Base-by-base conservation (phyloP, 1,140 invertebrate genomes). In the Drosophila navojoa region DNA sequence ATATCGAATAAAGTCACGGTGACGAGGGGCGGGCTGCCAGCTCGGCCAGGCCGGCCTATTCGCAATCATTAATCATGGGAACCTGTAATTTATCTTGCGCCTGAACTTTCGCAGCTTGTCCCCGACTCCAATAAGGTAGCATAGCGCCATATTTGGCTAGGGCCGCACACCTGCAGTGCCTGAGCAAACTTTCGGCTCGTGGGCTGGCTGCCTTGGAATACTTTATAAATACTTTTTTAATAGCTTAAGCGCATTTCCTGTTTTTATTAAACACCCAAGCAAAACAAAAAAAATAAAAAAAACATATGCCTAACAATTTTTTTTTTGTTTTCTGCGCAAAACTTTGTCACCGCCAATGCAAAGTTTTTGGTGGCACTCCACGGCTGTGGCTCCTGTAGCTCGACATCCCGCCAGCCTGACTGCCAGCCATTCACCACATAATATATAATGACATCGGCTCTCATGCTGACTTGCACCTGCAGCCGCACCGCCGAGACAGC, bases 181-280 rank as follows among this genome's bases (percentile, higher is more conserved):
- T 32, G 35, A 32, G 32, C 45, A 72, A 86, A 86, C 38, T 78
- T 80, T 80, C 25, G 45, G 38, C 52, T 62, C 63, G 49, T 16
- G 59, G 79, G 67, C 53, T 63, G 55, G 47, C 55, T 53, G 58
- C 52, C 81, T 52, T 54, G 32, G 64, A 89, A 84, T 89, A 84
- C 84, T 89, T 89, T 77, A 73, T 75, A 89, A 89, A 84, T 80
- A 89, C 84, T 89, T 89, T 87, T 89, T 84, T 89, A 89, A 89
- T 89, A 89, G 84, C 84, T 89, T 89, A 79, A 89, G 84, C 79
- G 79, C 84, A 84, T 89, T 89, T 84, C 68, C 77, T 77, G 84
- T 80, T 87, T 87, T 87, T 82, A 87, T 79, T 87, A 82, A 79
- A 75, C 73, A 78, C 1, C 35, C 22, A 84, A 54, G 45, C 4